Percentiles rank a stretch among this genome's conserved stretches.
phyloP scores from a whole-genome alignment of 2,888 invertebrate genomes.

The Iselma pallidipennis region DNA sequence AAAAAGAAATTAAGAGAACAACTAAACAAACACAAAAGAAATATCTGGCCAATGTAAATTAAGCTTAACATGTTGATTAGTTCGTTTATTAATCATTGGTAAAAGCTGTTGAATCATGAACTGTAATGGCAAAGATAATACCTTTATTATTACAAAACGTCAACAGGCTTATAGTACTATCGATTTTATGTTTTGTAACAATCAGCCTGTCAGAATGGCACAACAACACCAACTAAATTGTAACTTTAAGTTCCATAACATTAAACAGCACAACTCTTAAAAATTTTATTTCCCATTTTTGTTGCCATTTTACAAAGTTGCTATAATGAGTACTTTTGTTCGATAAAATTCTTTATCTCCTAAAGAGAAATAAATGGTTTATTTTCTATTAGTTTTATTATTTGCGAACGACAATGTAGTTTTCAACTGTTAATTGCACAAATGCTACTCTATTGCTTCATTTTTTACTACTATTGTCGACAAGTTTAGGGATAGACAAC shows the following conservation, averaged over 20 bases:
- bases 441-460: too few relatives aligned
- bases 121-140: conserved; percentile 38
- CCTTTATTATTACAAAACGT: conserved; percentile 36
- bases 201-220: conserved; percentile 29
- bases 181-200: conserved; percentile 21
- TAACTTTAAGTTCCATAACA: conserved; percentile 16
- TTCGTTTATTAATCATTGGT: conserved; percentile 33
- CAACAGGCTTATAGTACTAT: conserved; percentile 24
- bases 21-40: conserved; percentile 29
- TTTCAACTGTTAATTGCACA: not conserved
- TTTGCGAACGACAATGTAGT: conserved; percentile 17
- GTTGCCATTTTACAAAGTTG: conserved; percentile 25
- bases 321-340: conserved; percentile 20
- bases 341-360: conserved; percentile 28
- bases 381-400: conserved; percentile 28
- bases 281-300: conserved; percentile 23
- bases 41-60: conserved; percentile 26
- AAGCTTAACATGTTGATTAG: conserved; percentile 33
- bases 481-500: too few relatives aligned
- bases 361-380: conserved; percentile 28
- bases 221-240: conserved; percentile 13
- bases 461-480: too few relatives aligned
- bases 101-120: conserved; percentile 36
- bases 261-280: conserved; percentile 21
- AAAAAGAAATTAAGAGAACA: conserved; percentile 14